Base-by-base conservation (phyloP, 2,113 vertebrate genomes). In the Sapajus apella region DNA sequence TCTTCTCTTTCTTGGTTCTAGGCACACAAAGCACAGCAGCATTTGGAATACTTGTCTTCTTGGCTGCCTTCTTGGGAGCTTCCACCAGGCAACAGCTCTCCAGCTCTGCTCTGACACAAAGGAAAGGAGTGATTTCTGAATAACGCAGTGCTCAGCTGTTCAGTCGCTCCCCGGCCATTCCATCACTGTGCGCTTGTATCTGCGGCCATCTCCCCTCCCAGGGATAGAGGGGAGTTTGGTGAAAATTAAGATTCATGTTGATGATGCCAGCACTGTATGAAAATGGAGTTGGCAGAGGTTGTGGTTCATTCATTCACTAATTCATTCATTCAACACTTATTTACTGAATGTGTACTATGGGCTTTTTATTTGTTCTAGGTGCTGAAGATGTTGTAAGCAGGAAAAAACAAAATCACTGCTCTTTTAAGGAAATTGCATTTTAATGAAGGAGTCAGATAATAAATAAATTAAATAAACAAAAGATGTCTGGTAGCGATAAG, bases 51-150 rank as follows among this genome's bases (percentile, higher is more conserved):
- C 97, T 50, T 40, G 66, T 64, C 61, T 64, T 32, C 32, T 68
- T 18, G 40, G 94, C 61, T 91, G 89, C 97, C 90, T 98, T 93
- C 50, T 37, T 3, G 35, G 45, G 86, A 58, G 47, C 66, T 97
- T 94, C 96, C 90, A 76, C 89, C 79, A 94, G 95, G 91, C 88
- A 93, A 94, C 43, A 90, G 95, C 97, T 95, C 95, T 95, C 93
- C 76, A 94, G 95, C 82, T 97, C 91, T 76, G 47, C 90, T 83
- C 89, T 77, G 98, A 96, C 94, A 95, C 95, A 97, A 66, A 97
- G 96, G 89, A 97, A 97, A 91, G 56, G 0, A 91, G 96, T 37
- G 25, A 97, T 96, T 98, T 98, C 97, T 98, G 97, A 97, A 73
- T 94, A 97, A 97, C 40, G 81, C 66, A 97, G 96, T 30, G 25